phyloP scores from a whole-genome alignment of 2,113 vertebrate genomes.

The Illadopsis cleaveri region DNA sequence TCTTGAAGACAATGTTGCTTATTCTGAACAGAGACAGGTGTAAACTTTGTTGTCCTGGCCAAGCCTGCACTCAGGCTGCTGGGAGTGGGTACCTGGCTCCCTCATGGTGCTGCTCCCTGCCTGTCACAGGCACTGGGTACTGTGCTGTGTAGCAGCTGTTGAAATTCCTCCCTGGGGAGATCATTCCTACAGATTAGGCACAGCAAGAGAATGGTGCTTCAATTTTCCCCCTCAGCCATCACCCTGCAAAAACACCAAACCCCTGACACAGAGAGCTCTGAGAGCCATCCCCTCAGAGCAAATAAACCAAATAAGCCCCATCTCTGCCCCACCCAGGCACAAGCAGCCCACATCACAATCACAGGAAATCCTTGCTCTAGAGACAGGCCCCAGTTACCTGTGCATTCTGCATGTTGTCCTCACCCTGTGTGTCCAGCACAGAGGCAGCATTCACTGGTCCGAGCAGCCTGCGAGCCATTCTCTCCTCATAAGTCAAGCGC shows the following conservation, averaged over 20 bases:
- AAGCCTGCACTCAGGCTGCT: neutral
- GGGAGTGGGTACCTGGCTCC: neutral
- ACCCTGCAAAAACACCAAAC: neutral
- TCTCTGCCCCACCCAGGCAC: neutral
- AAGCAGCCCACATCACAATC: neutral
- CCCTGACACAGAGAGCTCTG: neutral
- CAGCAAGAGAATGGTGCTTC: neutral
- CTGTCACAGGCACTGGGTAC: neutral
- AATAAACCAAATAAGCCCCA: neutral
- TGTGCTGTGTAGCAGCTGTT: constrained; percentile 13
- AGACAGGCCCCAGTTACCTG: constrained; percentile 77
- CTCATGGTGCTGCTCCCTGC: neutral
- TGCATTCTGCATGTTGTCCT: constrained; percentile 73
- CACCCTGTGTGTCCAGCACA: constrained; percentile 81
- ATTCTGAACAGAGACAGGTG: neutral
- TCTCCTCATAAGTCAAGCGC: constrained; percentile 92
- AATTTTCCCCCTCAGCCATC: neutral
- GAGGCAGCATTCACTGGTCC: constrained; percentile 86
- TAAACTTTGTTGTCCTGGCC: neutral
- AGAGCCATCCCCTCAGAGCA: neutral
- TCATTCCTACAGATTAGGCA: constrained; percentile 31
- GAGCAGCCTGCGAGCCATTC: constrained; percentile 93
- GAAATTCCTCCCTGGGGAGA: constrained; percentile 30
- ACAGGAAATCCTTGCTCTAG: neutral
- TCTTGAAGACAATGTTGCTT: neutral